Evolutionary conservation across 2,888 invertebrate species (phyloP).

Genomic region (Neuroscelio doddi): DNA sequence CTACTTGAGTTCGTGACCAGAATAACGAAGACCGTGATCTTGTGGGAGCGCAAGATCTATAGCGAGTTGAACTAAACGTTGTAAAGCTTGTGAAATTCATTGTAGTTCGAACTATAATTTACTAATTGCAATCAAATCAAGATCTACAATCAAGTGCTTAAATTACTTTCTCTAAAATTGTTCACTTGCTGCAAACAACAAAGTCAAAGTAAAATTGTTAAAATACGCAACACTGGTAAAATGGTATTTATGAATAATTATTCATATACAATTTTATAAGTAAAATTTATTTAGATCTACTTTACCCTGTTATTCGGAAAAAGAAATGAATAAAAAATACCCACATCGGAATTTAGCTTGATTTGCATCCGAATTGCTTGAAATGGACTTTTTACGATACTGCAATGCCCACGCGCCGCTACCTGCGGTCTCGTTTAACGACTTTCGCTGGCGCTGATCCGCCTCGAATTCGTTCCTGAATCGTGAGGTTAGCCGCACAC

Average conservation of each 20-base stretch:
- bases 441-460: constrained; percentile 32
- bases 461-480: constrained; percentile 31
- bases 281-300: too few species aligned
- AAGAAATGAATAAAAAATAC: constrained; percentile 2
- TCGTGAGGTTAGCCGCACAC: constrained; percentile 30
- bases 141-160: too few species aligned
- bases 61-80: constrained; percentile 45
- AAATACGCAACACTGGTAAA: too few species aligned
- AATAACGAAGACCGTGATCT: constrained; percentile 53
- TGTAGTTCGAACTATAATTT: not conserved
- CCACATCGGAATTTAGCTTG: constrained; percentile 17
- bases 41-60: constrained; percentile 50
- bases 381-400: constrained; percentile 36
- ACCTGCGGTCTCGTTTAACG: constrained; percentile 44
- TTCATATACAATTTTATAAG: too few species aligned
- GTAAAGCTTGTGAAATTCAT: constrained; percentile 31
- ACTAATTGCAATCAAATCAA: constrained; percentile 19
- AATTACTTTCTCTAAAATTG: too few species aligned
- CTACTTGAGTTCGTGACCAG: constrained; percentile 59
- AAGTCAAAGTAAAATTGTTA: too few species aligned
- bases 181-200: too few species aligned
- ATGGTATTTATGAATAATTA: too few species aligned
- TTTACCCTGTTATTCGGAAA: too few species aligned
- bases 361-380: constrained; percentile 46
- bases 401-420: constrained; percentile 36